Percentiles rank a stretch among this genome's conserved stretches.
Conservation (phyloP, 2,113 vertebrate genomes). For the Dromas ardeola region DNA sequence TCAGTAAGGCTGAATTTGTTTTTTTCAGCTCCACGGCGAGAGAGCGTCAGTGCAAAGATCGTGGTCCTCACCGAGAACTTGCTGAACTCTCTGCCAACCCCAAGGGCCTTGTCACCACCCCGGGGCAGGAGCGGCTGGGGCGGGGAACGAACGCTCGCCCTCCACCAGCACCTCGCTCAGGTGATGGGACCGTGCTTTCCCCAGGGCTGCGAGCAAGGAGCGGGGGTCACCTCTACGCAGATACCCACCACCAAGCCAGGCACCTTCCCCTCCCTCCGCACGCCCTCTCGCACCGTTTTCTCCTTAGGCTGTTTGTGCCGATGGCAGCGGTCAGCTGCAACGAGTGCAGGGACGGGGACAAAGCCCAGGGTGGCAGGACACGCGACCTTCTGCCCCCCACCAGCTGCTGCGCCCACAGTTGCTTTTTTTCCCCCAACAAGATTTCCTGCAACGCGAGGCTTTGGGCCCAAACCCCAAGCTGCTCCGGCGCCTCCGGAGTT, state of each 20-base stretch:
- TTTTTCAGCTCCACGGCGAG: background rate
- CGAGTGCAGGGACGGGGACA: background rate
- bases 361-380: accelerated
- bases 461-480: background rate
- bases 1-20: background rate
- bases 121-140: background rate
- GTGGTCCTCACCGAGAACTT: background rate
- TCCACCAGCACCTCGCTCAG: background rate
- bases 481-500: background rate
- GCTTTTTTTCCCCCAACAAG: background rate
- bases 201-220: too few species aligned
- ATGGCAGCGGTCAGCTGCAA: too few species aligned
- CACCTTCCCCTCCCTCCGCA: background rate
- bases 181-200: background rate
- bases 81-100: background rate
- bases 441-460: background rate
- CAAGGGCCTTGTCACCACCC: background rate
- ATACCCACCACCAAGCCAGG: background rate
- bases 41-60: background rate
- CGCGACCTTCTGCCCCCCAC: background rate
- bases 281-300: too few species aligned
- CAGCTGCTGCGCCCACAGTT: background rate
- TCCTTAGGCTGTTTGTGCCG: accelerated
- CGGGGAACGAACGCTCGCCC: accelerated
- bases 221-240: accelerated